A percentile compares a stretch with the other conserved stretches of the same genome.
Conservation (phyloP, 2,113 vertebrate species). For the Gallinago media region DNA sequence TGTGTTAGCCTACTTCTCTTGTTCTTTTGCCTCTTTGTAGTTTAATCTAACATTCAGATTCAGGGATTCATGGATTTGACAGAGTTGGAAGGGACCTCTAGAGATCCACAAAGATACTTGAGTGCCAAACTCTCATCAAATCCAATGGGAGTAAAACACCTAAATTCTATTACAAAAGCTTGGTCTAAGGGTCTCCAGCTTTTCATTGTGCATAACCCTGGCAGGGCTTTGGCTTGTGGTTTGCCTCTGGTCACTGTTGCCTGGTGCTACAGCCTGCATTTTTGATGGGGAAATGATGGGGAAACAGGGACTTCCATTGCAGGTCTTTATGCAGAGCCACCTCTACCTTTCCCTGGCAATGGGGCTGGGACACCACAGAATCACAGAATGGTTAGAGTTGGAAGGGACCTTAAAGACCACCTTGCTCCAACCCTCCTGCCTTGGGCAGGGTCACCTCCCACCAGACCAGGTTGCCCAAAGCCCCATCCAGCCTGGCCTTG, state of each 20-base stretch:
- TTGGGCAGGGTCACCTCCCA: not conserved
- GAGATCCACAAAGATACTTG: too few relatives aligned
- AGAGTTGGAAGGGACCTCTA: too few relatives aligned
- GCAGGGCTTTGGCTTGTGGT: rapidly evolving
- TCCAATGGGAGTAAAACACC: not conserved
- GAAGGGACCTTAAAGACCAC: not conserved
- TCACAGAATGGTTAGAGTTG: not conserved
- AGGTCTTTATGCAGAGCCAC: not conserved
- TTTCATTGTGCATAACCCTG: rapidly evolving
- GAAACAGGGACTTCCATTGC: rapidly evolving
- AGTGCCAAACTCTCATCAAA: not conserved
- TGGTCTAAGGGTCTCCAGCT: not conserved
- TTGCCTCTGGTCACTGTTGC: rapidly evolving
- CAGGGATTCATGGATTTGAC: too few relatives aligned
- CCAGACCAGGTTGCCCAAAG: not conserved
- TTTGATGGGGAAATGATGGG: rapidly evolving
- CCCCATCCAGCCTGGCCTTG: not conserved
- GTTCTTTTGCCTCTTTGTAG: not conserved
- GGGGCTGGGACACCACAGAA: not conserved
- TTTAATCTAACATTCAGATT: not conserved
- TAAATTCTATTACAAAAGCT: rapidly evolving
- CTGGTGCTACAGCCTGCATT: rapidly evolving
- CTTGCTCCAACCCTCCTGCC: not conserved
- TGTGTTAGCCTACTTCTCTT: rapidly evolving
- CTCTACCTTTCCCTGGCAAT: rapidly evolving